These are phyloP conservation scores for Cryptocephalus moraei DNA, from an alignment of 2,888 invertebrate species.

Conservation along the genomic window DNA sequence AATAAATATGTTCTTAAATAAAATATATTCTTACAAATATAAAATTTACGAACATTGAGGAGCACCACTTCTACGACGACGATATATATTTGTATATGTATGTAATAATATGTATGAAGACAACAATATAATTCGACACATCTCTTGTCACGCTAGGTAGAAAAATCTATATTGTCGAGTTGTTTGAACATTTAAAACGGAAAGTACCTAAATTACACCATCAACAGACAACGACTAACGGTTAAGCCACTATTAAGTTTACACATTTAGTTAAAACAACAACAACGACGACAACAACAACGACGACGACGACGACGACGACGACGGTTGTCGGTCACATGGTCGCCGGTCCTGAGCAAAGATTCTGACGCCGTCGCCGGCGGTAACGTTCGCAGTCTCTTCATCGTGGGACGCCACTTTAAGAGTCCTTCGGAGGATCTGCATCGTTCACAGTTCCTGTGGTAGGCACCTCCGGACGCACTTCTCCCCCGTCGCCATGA, in stretches of 20 bases:
- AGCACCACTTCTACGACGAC: constrained; percentile 8
- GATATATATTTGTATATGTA: constrained; percentile 7
- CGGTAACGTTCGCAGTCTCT: neutral
- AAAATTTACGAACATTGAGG: constrained; percentile 28
- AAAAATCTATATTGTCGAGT: constrained; percentile 9
- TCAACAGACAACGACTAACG: constrained; percentile 18
- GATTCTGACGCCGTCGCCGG: constrained; percentile 1
- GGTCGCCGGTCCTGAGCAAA: constrained; percentile 7
- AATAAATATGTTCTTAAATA: no score
- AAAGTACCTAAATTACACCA: constrained; percentile 3
- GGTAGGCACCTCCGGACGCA: neutral
- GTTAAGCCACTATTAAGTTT: constrained; percentile 26
- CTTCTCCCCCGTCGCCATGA: no score
- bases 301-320: constrained; percentile 1
- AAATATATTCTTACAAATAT: constrained; percentile 26
- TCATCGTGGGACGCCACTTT: constrained; percentile 3
- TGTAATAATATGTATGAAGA: neutral
- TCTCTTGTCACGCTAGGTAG: neutral
- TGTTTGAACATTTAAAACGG: constrained; percentile 1
- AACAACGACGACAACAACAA: constrained; percentile 11
- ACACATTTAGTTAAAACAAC: constrained; percentile 14
- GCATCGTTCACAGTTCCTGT: neutral
- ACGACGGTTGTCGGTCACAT: constrained; percentile 7
- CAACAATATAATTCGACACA: neutral
- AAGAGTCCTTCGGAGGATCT: neutral